Base-by-base conservation (phyloP, 1,140 invertebrate species). In the Harpegnathos saltator region DNA sequence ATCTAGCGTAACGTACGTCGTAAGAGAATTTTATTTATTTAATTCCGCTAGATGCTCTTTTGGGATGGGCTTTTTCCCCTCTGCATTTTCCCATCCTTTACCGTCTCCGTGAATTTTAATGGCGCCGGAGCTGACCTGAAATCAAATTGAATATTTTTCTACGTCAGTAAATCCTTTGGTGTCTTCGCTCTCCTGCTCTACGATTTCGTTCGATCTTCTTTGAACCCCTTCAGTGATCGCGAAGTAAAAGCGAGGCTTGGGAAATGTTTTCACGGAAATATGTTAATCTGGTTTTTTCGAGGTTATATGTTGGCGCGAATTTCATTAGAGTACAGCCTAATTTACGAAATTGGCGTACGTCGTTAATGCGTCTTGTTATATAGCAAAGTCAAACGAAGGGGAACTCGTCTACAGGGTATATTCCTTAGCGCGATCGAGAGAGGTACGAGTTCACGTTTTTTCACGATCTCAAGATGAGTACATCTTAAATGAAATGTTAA, bases 121-220 rank as follows among this genome's bases (percentile, higher is more conserved):
- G 54, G 65, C 33, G 59, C 26, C 52, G 65, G 33, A 59, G 52
- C 33, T 80, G 75, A 80, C 75, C 75, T 80, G 75, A 80, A 80
- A 80, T 80, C 65, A 80, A 71, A 80, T 80, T 80, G 75, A 69
- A 71, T 69, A 80, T 80, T 71, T 80, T 80, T 80, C 75, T 80
- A 26, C 33, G 65, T 80, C 65, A 71, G 29, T 80, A 80, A 80
- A 80, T 80, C 75, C 48, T 80, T 80, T 71, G 75, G 44, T 71
- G 65, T 80, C 66, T 80, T 71, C 15, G 17, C 52, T 71, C 9
- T 26, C 0, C 33, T 9, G 65, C 24, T 22, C 22, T 58, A 48
- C 24, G 52, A 69, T 52, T 48, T 44, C 17, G 33, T 59, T 69
- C 65, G 52, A 71, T 80, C 38, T 58, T 17, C 24, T 48, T 80